These are phyloP conservation scores for Drosophila multiciliata DNA, from an alignment of 2,888 invertebrate species.

Conservation along the genomic window DNA sequence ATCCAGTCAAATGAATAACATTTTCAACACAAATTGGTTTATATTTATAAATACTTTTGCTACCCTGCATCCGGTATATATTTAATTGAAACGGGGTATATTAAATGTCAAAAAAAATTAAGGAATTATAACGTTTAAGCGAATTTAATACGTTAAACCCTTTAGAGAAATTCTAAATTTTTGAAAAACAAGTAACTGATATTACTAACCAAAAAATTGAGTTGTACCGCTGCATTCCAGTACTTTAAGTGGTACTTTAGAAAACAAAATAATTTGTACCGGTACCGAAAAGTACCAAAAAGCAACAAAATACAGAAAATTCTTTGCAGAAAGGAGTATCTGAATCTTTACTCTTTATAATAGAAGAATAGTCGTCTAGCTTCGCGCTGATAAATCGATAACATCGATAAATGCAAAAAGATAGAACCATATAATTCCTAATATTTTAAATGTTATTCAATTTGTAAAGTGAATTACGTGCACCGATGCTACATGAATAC, in stretches of 20 bases:
- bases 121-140: neutral
- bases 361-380: neutral
- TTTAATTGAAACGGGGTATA: neutral
- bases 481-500: neutral
- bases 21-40: constrained; percentile 9
- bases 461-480: neutral
- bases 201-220: neutral
- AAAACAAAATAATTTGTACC: neutral
- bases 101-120: neutral
- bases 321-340: neutral
- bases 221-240: neutral
- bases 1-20: constrained; percentile 26
- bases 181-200: neutral
- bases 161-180: neutral
- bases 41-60: constrained; percentile 1
- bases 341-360: neutral
- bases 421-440: neutral
- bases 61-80: neutral
- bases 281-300: neutral
- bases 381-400: neutral
- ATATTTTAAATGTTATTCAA: neutral
- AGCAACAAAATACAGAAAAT: neutral
- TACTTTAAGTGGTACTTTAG: neutral
- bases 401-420: neutral
- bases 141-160: neutral